Base-by-base conservation (phyloP, 2,113 vertebrate species). In the Amia ocellicauda region DNA sequence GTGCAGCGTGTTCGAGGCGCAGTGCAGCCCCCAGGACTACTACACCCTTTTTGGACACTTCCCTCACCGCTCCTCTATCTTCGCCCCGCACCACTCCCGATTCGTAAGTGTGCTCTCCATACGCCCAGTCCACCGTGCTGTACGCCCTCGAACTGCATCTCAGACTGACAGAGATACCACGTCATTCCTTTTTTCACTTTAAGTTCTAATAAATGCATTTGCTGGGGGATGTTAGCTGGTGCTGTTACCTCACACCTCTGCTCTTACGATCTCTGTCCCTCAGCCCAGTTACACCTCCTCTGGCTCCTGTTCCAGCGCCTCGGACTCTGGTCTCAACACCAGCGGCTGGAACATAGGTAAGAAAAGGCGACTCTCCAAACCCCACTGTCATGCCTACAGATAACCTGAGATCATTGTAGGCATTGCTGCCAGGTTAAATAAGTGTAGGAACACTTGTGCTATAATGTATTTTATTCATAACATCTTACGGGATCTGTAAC, bases 261-360 rank as follows among this genome's bases (percentile, higher is more conserved):
- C 17, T 36, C 22, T 66, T 29, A 13, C 7, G 17, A 23, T 49
- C 17, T 36, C 42, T 13, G 41, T 57, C n/a, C 28, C 50, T 73
- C 79, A 99, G 97, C 91, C 94, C 65, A 96, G 95, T 81, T 93
- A 90, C 72, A 94, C 93, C 0, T 97, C 96, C 47, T 97, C 95
- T 0, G 94, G 95, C 10, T 97, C 95, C 65, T 93, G 92, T 75
- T 97, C 95, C 71, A 98, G 94, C 74, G 92, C 91, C 77, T 96
- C 95, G 0, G 95, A 99, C 75, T 94, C 94, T 49, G 88, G 89
- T 10, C 76, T 89, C 71, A 87, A 83, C 67, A 79, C 83, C 0
- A 81, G 85, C 22, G 83, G 89, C 71, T 99, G 95, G 95, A 99
- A 73, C 78, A 73, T 90, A 79, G 91, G 95, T 98, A 77, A 71